These are phyloP conservation scores for Rhinolophus ferrumequinum DNA, from an alignment of 2,113 vertebrate species.

Conservation along the genomic window DNA sequence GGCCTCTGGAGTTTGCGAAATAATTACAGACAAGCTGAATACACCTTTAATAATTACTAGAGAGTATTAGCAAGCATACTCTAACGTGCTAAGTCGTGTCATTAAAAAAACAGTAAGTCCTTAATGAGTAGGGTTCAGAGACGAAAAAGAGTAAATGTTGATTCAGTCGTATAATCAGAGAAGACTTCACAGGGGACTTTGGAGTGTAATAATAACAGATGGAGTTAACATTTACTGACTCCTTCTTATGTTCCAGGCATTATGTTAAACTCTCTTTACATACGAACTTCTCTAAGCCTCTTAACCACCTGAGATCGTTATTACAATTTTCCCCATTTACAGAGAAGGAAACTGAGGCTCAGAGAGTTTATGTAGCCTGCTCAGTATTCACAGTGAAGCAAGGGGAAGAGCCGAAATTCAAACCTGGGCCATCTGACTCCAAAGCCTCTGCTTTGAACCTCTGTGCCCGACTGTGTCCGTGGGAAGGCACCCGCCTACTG, in stretches of 20 bases:
- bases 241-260: not conserved
- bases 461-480: accelerated
- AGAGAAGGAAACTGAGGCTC: not conserved
- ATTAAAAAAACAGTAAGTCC: not conserved
- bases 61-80: not conserved
- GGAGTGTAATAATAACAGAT: not conserved
- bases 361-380: not conserved
- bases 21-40: not conserved
- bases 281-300: not conserved
- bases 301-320: not conserved
- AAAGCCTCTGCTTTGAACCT: not conserved
- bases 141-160: not conserved
- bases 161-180: not conserved
- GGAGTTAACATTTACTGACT: not conserved
- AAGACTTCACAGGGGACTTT: not conserved
- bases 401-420: not conserved
- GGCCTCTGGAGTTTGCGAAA: not conserved
- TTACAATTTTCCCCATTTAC: not conserved
- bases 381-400: not conserved
- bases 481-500: not conserved
- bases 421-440: not conserved
- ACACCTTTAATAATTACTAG: not conserved
- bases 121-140: not conserved
- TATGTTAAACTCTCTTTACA: not conserved
- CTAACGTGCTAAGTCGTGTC: not conserved